phyloP scores from a whole-genome alignment of 2,888 invertebrate species.

The Allophyes oxyacanthae region DNA sequence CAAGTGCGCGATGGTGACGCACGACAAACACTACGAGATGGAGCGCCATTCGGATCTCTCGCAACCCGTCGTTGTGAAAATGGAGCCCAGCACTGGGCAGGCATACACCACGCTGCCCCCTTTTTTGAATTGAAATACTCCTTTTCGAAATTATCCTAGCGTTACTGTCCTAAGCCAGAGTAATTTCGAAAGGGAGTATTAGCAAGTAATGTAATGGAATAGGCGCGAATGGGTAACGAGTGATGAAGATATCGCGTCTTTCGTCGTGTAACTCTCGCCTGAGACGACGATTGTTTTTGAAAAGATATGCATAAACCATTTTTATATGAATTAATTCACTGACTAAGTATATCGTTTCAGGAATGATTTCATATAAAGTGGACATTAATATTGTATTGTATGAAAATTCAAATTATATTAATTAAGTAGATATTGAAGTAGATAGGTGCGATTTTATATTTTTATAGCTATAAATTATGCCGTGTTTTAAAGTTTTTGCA shows the following conservation, averaged over 20 bases:
- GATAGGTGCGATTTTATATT: conserved; percentile 49
- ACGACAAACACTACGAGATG: conserved; percentile 85
- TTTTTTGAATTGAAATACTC: conserved; percentile 93
- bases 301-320: no score
- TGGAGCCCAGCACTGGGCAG: conserved; percentile 88
- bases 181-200: conserved; percentile 89
- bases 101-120: conserved; percentile 93
- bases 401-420: conserved; percentile 21
- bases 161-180: conserved; percentile 45
- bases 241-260: conserved; percentile 8
- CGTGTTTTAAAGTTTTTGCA: conserved; percentile 42
- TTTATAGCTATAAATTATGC: conserved; percentile 51
- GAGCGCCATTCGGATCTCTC: conserved; percentile 81
- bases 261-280: conserved; percentile 33
- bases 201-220: conserved; percentile 14
- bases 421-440: conserved; percentile 17
- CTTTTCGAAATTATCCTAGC: conserved; percentile 88
- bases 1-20: conserved; percentile 88
- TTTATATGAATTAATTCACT: conserved; percentile 49
- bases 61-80: conserved; percentile 88
- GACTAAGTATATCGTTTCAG: conserved; percentile 10
- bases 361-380: conserved; percentile 41
- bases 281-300: no score
- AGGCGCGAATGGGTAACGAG: conserved; percentile 2
- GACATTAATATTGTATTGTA: conserved; percentile 19